Evolutionary conservation across 2,797 vertebrate species (phyloP).

Genomic region (Muraenolepis orangiensis): DNA sequence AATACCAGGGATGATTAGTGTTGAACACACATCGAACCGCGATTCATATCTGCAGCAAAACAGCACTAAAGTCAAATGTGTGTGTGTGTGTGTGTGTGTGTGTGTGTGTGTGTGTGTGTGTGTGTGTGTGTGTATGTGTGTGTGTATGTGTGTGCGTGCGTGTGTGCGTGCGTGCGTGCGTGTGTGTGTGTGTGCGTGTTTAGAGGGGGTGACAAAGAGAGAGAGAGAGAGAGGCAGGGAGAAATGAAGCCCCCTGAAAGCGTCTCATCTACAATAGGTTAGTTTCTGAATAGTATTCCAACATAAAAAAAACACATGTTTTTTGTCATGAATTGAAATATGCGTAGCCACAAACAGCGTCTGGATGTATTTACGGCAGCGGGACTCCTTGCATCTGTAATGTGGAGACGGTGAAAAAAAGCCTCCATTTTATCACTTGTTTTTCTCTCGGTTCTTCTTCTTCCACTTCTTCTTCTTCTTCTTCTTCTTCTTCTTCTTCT

Average conservation of each 20-base stretch:
- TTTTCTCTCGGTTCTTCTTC: constrained; percentile 38
- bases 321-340: constrained; percentile 74
- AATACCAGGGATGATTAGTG: constrained; percentile 64
- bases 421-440: constrained; percentile 50
- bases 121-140: too few relatives aligned
- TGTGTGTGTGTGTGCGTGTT: constrained; percentile 26
- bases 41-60: constrained; percentile 59
- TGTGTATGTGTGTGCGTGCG: too few relatives aligned
- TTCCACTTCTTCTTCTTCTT: constrained; percentile 33
- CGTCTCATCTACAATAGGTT: constrained; percentile 72
- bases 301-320: constrained; percentile 72
- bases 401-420: constrained; percentile 57
- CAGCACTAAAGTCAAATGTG: constrained; percentile 42
- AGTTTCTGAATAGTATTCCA: constrained; percentile 71
- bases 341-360: constrained; percentile 72
- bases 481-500: constrained; percentile 37
- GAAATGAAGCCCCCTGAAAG: constrained; percentile 62
- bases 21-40: constrained; percentile 43
- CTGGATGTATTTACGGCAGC: constrained; percentile 74
- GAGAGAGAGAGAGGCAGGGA: constrained; percentile 19
- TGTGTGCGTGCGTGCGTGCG: too few relatives aligned
- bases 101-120: too few relatives aligned
- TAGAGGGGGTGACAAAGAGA: constrained; percentile 36
- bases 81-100: too few relatives aligned
- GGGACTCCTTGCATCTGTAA: constrained; percentile 58